These are phyloP conservation scores for Amphimallon solstitiale DNA, from an alignment of 2,888 invertebrate genomes.

Conservation along the genomic window DNA sequence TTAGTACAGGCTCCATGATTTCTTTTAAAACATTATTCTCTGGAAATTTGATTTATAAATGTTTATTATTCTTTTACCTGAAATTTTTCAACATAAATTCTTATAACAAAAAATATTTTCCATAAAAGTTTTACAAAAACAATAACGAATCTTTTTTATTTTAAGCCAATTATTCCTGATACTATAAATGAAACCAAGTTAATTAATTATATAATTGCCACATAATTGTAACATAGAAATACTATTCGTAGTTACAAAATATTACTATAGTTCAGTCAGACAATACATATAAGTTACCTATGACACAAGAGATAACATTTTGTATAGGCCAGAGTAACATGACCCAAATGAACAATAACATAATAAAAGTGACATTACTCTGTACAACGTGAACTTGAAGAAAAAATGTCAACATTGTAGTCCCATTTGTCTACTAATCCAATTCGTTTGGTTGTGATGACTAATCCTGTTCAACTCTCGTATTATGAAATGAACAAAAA, in stretches of 20 bases:
- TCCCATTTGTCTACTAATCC: not conserved
- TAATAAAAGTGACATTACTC: not conserved
- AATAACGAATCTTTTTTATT: no score
- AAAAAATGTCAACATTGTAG: constrained; percentile 2
- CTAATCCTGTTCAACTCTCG: constrained; percentile 6
- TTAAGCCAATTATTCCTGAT: no score
- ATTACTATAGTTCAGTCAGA: not conserved
- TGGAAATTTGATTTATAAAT: no score
- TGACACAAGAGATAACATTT: not conserved
- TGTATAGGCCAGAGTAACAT: not conserved
- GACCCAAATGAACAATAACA: constrained; percentile 4
- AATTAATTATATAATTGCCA: not conserved
- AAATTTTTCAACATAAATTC: no score
- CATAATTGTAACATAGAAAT: not conserved
- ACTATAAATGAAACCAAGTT: no score
- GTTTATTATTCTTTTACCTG: no score
- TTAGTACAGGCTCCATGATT: no score
- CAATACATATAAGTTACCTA: not conserved
- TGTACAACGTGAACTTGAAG: not conserved
- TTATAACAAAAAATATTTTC: no score
- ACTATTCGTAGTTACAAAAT: not conserved
- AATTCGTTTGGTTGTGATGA: constrained; percentile 14
- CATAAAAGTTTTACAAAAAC: no score
- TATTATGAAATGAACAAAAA: constrained; percentile 22
- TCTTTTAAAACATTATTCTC: no score